These are phyloP conservation scores for Drosophila diplacantha DNA, from an alignment of 2,888 invertebrate species.

Conservation along the genomic window DNA sequence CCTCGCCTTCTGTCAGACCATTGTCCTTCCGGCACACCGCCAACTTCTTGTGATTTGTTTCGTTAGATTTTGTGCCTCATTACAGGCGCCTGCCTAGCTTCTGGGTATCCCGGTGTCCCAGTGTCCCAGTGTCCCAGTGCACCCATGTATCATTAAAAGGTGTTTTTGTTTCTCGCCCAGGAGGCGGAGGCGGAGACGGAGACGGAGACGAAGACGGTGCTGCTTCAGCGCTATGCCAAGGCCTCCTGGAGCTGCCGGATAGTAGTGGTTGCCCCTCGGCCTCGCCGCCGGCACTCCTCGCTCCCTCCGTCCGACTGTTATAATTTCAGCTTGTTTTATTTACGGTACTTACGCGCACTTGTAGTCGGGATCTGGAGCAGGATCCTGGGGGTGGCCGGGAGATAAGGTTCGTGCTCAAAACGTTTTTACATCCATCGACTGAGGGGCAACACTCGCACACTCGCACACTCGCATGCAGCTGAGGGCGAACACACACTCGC, in stretches of 20 bases:
- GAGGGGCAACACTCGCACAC: constrained; percentile 23
- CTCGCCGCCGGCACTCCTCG: constrained; percentile 5
- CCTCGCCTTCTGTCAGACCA: neutral
- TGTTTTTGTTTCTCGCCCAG: constrained; percentile 36
- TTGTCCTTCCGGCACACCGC: constrained; percentile 28
- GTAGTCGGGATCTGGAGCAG: constrained; percentile 12
- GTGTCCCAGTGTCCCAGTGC: constrained; percentile 3
- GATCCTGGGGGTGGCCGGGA: constrained; percentile 14
- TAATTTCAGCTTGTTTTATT: constrained; percentile 66
- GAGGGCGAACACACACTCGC: constrained; percentile 13
- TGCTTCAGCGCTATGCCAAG: neutral
- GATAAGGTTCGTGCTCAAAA: constrained; percentile 70
- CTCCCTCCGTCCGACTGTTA: constrained; percentile 40
- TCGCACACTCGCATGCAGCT: constrained; percentile 13
- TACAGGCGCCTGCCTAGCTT: constrained; percentile 41
- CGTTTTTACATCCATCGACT: constrained; percentile 70
- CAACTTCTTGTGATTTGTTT: constrained; percentile 37
- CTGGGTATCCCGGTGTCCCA: neutral
- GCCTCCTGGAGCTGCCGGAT: constrained; percentile 12
- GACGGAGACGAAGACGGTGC: neutral
- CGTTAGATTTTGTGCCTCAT: constrained; percentile 51
- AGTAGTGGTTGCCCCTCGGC: constrained; percentile 3
- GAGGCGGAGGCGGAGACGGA: too few relatives aligned
- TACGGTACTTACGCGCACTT: constrained; percentile 65
- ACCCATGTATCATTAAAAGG: constrained; percentile 60